A percentile compares a stretch with the other conserved stretches of the same genome.
These are phyloP conservation scores for Cochlearius cochlearius DNA, from an alignment of 2,113 vertebrate species.

Conservation along the genomic window DNA sequence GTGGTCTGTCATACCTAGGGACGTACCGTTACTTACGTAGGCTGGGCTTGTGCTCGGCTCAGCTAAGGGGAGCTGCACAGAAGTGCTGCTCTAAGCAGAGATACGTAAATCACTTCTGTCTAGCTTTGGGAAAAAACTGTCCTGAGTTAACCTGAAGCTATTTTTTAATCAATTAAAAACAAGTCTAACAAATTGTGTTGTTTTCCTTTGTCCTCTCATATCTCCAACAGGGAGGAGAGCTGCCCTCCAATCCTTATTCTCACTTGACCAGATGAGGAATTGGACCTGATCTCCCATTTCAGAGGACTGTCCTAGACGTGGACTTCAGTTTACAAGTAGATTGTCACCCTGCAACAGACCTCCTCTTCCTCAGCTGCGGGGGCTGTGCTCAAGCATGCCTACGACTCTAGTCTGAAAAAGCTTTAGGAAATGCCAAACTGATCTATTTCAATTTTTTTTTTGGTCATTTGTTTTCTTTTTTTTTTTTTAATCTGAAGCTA, in stretches of 20 bases:
- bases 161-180: background rate
- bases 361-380: background rate
- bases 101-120: background rate
- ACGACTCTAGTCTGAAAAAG: background rate
- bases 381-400: background rate
- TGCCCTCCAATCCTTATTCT: background rate
- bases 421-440: background rate
- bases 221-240: background rate
- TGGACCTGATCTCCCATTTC: background rate
- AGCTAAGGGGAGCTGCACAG: background rate
- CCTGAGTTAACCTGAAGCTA: background rate
- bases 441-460: background rate
- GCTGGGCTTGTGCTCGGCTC: background rate
- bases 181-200: background rate
- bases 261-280: background rate
- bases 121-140: background rate
- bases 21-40: accelerated
- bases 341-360: background rate
- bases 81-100: background rate
- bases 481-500: background rate
- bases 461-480: too few relatives aligned
- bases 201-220: background rate
- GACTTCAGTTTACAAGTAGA: background rate
- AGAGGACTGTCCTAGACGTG: background rate
- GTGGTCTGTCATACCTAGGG: background rate